Percentiles rank a stretch among this genome's conserved stretches.
Evolutionary conservation across 2,888 invertebrate species (phyloP).

Genomic region (Syrphus vitripennis): DNA sequence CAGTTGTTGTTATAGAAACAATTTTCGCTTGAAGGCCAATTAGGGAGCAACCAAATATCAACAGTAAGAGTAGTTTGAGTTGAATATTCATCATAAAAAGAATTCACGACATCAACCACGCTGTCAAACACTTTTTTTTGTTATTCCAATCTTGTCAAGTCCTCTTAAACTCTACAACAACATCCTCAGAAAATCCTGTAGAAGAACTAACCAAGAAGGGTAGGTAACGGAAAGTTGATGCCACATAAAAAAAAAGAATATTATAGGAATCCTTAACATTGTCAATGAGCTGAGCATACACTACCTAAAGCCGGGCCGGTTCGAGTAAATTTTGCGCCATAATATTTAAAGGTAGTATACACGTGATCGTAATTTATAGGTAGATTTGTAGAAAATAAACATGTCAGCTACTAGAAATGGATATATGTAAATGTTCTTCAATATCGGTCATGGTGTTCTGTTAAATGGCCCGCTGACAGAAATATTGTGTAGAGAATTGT

Average conservation of each 20-base stretch:
- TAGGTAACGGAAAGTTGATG: neutral
- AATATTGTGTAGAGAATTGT: too few relatives aligned
- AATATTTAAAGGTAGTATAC: too few relatives aligned
- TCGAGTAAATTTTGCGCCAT: neutral
- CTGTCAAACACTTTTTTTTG: slow-evolving; percentile 38
- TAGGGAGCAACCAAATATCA: neutral
- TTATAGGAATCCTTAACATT: neutral
- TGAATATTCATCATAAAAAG: neutral
- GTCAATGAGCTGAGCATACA: neutral
- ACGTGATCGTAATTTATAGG: too few relatives aligned
- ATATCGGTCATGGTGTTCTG: too few relatives aligned
- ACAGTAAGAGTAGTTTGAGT: neutral
- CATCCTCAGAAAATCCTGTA: neutral
- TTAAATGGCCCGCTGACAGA: too few relatives aligned
- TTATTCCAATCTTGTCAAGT: slow-evolving; percentile 22
- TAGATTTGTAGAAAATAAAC: too few relatives aligned
- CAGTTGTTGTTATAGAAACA: neutral
- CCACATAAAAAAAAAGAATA: neutral
- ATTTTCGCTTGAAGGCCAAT: neutral
- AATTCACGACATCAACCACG: slow-evolving; percentile 6
- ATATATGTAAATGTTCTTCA: too few relatives aligned
- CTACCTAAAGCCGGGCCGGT: neutral
- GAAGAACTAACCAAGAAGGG: neutral
- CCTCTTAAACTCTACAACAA: neutral
- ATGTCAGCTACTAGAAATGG: too few relatives aligned